A percentile compares a stretch with the other conserved stretches of the same genome.
phyloP scores from a whole-genome alignment of 2,797 vertebrate species.

The Syngnathus acus region DNA sequence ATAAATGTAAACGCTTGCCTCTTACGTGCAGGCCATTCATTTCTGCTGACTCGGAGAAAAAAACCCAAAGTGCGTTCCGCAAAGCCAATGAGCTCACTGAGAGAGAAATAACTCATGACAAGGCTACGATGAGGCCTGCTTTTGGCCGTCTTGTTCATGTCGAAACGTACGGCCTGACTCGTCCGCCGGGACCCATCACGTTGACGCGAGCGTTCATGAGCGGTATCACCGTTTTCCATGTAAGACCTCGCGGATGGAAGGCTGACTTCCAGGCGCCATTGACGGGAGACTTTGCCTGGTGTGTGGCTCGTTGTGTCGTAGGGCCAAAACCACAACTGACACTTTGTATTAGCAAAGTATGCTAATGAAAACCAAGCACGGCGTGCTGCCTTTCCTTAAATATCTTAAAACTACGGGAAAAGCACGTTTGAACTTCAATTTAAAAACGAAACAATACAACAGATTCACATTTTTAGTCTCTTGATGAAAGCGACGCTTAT shows the following conservation, averaged over 20 bases:
- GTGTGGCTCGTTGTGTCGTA: constrained; percentile 25
- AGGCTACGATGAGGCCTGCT: neutral
- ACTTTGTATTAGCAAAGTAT: constrained; percentile 29
- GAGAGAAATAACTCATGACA: constrained; percentile 28
- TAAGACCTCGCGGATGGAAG: constrained; percentile 31
- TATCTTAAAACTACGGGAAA: neutral
- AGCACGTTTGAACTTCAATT: neutral
- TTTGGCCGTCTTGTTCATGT: constrained; percentile 14
- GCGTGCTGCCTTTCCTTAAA: neutral
- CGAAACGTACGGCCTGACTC: constrained; percentile 18
- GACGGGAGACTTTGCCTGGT: constrained; percentile 36
- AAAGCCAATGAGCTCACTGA: constrained; percentile 29
- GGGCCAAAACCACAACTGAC: constrained; percentile 47
- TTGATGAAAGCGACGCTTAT: neutral
- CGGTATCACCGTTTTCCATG: constrained; percentile 43
- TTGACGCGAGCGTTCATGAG: constrained; percentile 30
- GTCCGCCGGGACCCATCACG: constrained; percentile 35
- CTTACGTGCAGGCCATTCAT: neutral
- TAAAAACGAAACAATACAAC: neutral
- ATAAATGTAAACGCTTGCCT: constrained; percentile 11
- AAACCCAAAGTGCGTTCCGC: neutral
- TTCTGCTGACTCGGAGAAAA: constrained; percentile 37
- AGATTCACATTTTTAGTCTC: neutral
- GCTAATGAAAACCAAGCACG: constrained; percentile 26
- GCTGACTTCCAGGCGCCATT: constrained; percentile 41